phyloP scores from a whole-genome alignment of 2,113 vertebrate genomes.

The Oncorhynchus clarkii region DNA sequence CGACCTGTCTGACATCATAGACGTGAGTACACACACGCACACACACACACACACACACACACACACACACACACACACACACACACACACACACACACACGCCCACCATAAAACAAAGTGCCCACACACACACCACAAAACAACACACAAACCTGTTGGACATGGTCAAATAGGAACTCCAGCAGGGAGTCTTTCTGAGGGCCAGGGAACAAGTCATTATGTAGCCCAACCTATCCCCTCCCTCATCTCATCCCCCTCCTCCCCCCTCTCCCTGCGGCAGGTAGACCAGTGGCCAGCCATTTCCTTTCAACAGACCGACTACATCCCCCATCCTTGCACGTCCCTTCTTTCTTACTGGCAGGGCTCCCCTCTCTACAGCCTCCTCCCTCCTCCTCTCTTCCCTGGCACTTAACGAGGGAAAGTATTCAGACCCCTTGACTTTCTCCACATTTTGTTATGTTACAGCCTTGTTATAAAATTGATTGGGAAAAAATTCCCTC shows the following conservation, averaged over 20 bases:
- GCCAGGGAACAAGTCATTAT: too few species aligned
- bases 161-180: slow-evolving; percentile 30
- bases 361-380: background rate
- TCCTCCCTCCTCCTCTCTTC: background rate
- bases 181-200: too few species aligned
- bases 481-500: too few species aligned
- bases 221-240: background rate
- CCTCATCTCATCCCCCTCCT: too few species aligned
- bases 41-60: background rate
- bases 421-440: too few species aligned
- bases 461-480: too few species aligned
- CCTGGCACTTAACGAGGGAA: slow-evolving; percentile 82
- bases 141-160: slow-evolving; percentile 28
- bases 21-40: slow-evolving; percentile 80
- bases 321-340: background rate
- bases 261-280: background rate
- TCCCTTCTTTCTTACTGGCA: slow-evolving; percentile 46
- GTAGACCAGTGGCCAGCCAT: background rate
- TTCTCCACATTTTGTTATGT: too few species aligned
- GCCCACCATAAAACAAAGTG: too few species aligned
- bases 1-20: slow-evolving; percentile 95
- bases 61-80: slow-evolving; percentile 10
- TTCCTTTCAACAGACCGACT: slow-evolving; percentile 1
- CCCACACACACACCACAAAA: background rate
- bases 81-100: slow-evolving; percentile 8